Evolutionary conservation across 2,113 vertebrate species (phyloP).

Genomic region (Corythaixoides concolor): DNA sequence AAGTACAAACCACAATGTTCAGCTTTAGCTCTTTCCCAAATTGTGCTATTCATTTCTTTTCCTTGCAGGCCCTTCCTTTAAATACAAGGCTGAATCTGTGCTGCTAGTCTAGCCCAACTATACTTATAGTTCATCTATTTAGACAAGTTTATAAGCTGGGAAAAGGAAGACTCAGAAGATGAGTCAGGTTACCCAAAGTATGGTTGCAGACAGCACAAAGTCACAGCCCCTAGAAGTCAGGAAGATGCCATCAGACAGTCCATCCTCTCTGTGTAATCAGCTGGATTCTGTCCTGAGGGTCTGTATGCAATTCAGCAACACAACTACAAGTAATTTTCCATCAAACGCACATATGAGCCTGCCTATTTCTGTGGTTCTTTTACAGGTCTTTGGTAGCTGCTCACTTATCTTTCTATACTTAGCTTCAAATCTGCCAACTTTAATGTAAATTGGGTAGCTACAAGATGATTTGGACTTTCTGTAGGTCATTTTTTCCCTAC

Average conservation of each 20-base stretch:
- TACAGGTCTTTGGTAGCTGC: not conserved
- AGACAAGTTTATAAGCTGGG: not conserved
- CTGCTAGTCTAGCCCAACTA: not conserved
- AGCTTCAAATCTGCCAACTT: not conserved
- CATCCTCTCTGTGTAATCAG: not conserved
- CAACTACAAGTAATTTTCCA: not conserved
- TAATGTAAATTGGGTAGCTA: not conserved
- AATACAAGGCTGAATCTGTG: not conserved
- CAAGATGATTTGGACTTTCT: not conserved
- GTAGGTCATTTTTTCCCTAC: not conserved
- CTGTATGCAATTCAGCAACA: not conserved
- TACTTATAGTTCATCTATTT: rapidly evolving
- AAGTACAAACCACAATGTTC: not conserved
- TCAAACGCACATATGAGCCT: not conserved
- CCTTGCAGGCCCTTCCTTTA: not conserved
- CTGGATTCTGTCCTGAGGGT: not conserved
- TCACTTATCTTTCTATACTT: not conserved
- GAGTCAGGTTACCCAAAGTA: not conserved
- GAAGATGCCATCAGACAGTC: not conserved
- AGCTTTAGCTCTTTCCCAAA: not conserved
- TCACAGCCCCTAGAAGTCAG: not conserved
- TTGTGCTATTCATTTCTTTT: not conserved
- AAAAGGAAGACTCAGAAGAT: not conserved
- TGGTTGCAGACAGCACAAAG: not conserved
- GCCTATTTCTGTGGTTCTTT: not conserved